Conservation (phyloP, 1,140 invertebrate genomes). For the Cydia splendana region DNA sequence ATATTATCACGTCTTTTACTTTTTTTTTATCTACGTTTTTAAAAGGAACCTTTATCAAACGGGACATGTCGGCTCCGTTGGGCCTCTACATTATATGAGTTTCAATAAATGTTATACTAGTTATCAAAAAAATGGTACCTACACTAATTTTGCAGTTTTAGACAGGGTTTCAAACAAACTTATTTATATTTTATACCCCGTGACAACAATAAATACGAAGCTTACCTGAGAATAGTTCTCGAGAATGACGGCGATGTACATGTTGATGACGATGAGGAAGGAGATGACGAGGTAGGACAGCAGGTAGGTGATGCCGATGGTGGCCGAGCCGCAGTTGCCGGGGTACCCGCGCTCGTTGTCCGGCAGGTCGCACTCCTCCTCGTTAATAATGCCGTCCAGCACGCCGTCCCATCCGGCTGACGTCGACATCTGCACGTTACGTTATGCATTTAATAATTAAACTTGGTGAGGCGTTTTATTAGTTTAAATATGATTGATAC, state of each 20-base stretch:
- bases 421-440: slow-evolving; percentile 93
- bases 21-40: too few species aligned
- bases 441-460: neutral
- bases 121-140: too few species aligned
- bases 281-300: slow-evolving; percentile 98
- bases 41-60: too few species aligned
- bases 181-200: too few species aligned
- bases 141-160: too few species aligned
- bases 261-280: slow-evolving; percentile 99
- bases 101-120: too few species aligned
- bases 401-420: slow-evolving; percentile 98
- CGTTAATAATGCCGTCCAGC: slow-evolving; percentile 97
- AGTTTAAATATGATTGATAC: too few species aligned
- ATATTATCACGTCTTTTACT: too few species aligned
- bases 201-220: slow-evolving; percentile 16
- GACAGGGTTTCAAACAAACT: too few species aligned
- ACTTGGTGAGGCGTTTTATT: too few species aligned
- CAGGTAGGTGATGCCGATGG: slow-evolving; percentile 96
- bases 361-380: slow-evolving; percentile 93
- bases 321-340: slow-evolving; percentile 95
- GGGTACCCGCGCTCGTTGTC: slow-evolving; percentile 92
- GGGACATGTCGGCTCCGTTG: too few species aligned
- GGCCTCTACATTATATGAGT: too few species aligned
- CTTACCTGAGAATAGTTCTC: slow-evolving; percentile 95
- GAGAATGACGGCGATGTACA: slow-evolving; percentile 99